Evolutionary conservation across 2,113 vertebrate species (phyloP), one percentile per base, ranked within the genome.

Genomic region (Leucosticte australis): DNA sequence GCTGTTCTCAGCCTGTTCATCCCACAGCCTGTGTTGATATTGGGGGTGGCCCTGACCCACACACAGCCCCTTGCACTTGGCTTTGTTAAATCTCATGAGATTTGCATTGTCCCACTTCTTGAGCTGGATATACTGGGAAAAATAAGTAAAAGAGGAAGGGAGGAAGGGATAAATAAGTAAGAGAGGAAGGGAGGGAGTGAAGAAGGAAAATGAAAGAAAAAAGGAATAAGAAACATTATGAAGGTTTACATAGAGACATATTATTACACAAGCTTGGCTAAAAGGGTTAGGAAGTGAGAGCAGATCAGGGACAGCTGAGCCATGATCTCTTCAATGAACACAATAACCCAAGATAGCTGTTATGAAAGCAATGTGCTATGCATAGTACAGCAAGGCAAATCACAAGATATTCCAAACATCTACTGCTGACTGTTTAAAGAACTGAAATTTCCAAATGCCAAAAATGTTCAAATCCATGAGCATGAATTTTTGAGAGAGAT

Each of bases 61-160:
- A 19, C 13, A 24, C 18, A 56, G 10, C 15, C 1, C 27, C 7
- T 60, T 6, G 1, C 1, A 7, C 22, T 52, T 39, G 8, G 15
- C 13, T 5, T 52, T 33, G 14, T 52, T 23, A 60, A 60, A 52
- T 3, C 2, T 50, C 7, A 33, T 15, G 23, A 78, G 23, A 33
- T 69, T 60, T 39, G 6, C 8, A 7, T 37, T 44, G 17, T 22
- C 33, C 11, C 30, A 41, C 14, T 41, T 47, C 16, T n/a, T 13
- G 16, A 79, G 19, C 10, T 41, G 8, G 6, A 39, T 35, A 35
- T 30, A 21, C 7, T 55, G n/a, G n/a, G 30, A 46, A 30, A 18
- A 87, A 41, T 11, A 47, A 55, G 9, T 20, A 30, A 47, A 15
- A 62, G 55, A 33, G 21, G 17, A 44, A 71, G 8, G 10, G 28